Base-by-base conservation (phyloP, 2,113 vertebrate genomes). In the Neotoma lepida region DNA sequence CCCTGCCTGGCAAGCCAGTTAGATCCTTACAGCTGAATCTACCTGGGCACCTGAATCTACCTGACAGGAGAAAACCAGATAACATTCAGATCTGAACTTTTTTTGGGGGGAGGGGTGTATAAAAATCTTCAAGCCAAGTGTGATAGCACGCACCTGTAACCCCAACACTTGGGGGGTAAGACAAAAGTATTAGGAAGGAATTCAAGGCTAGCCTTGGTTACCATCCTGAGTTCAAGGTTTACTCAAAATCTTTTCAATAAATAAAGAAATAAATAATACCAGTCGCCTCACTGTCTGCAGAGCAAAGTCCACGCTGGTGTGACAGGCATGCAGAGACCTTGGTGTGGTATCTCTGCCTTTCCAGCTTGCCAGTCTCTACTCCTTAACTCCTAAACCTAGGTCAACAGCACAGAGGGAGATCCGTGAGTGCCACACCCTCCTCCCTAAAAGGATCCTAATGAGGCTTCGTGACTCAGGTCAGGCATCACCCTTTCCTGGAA, bases 401-500 rank as follows among this genome's bases (percentile, higher is more conserved):
- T 88, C 86, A 92, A 96, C 86, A 90, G 20, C 54, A 39, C n/a
- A 61, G 30, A 66, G 54, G 77, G 70, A 89, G 78, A 44, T 64
- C 44, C 49, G 22, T 6, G 0, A 49, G 44, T 1, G 1, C 41
- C 71, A 49, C 35, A 39, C 64, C 81, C 56, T 73, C 77, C 22
- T 64, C 46, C 51, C 54, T 73, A 44, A 70, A 44, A 51, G 76
- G 26, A 54, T 89, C 1, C 51, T 74, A 64, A 91, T 33, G 20
- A 12, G 63, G 35, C 86, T 74, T 71, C 58, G 30, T 56, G 76
- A 68, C 44, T 87, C 90, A 78, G 26, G 39, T 71, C 80, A 93
- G 46, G 56, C 92, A 76, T 86, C 54, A 54, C 68, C 74, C 30
- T 87, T 86, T 91, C 90, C 95, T 94, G 80, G 94, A 95, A 93